Base-by-base conservation (phyloP, 2,797 vertebrate species). In the Limnodromus scolopaceus region DNA sequence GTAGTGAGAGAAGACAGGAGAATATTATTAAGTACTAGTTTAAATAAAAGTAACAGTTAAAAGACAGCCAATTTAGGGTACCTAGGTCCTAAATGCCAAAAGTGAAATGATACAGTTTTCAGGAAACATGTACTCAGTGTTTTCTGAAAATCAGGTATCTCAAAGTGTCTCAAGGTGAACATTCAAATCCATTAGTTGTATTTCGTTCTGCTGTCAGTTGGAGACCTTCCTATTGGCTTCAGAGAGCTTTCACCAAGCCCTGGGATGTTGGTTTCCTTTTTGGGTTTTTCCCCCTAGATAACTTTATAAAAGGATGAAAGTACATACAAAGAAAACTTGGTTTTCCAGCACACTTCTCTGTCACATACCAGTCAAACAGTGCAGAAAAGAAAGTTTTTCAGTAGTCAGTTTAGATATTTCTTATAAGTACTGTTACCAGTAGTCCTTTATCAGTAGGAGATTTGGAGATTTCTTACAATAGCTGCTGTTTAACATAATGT, bases 281-380 rank as follows among this genome's bases (percentile, higher is more conserved):
- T 41, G 10, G 1, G 4, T 2, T 45, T 15, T 34, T 5, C 2
- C 2, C 1, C 1, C 2, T 6, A 3, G 32, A 13, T 30, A 30
- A 32, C 24, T 65, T 87, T 63, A 70, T 60, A 63, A 74, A 16
- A 7, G 6, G 2, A 6, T 78, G 27, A 60, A 80, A 58, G 4
- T 53, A 36, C 41, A 30, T 55, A 30, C 19, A 38, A 64, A 14
- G 71, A 38, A 77, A 46, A 63, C 39, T 54, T 66, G 13, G 3
- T 53, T 91, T 89, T 82, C 58, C 20, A 69, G 24, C 45, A 82
- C 48, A 22, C 4, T 61, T 68, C 20, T 68, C n/a, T 96, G 46
- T 61, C 6, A 11, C 51, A 48, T 13, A 55, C 12, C 53, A 55
- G 85, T 49, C 5, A 32, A 85, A 83, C 1, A 23, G 41, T 49